Evolutionary conservation across 2,888 invertebrate genomes (phyloP).

Genomic region (Orthosia incerta): DNA sequence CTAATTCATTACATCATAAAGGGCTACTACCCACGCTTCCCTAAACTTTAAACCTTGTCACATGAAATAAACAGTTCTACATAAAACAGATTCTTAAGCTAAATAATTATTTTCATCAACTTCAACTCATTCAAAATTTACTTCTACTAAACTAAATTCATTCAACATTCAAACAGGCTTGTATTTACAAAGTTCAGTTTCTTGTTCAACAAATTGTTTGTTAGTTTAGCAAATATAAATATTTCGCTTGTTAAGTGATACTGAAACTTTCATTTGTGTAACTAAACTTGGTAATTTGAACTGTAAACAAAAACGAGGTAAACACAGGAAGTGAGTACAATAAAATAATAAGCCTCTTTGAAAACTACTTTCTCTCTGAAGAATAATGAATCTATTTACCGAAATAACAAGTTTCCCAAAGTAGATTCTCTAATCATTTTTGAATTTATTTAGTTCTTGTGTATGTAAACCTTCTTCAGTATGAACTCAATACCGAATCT

Average conservation of each 20-base stretch:
- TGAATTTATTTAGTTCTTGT: slow-evolving; percentile 38
- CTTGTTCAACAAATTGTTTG: slow-evolving; percentile 59
- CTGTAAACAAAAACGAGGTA: slow-evolving; percentile 26
- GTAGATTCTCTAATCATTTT: slow-evolving; percentile 37
- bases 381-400: background rate
- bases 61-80: slow-evolving; percentile 29
- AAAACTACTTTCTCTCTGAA: slow-evolving; percentile 5
- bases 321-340: slow-evolving; percentile 7
- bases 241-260: slow-evolving; percentile 61
- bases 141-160: slow-evolving; percentile 42
- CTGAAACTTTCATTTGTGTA: slow-evolving; percentile 46
- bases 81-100: slow-evolving; percentile 18
- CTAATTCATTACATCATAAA: slow-evolving; percentile 19
- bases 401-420: background rate
- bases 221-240: slow-evolving; percentile 63
- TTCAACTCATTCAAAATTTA: slow-evolving; percentile 47
- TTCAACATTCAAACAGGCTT: slow-evolving; percentile 54
- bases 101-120: slow-evolving; percentile 41
- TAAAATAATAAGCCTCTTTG: background rate
- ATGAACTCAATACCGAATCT: slow-evolving; percentile 69
- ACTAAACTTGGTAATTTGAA: slow-evolving; percentile 39
- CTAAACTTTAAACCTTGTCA: slow-evolving; percentile 3
- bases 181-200: slow-evolving; percentile 67
- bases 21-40: slow-evolving; percentile 7
- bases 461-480: slow-evolving; percentile 78